Percentiles rank a stretch among this genome's conserved stretches.
phyloP scores from a whole-genome alignment of 2,797 vertebrate genomes.

The Coilia nasus region DNA sequence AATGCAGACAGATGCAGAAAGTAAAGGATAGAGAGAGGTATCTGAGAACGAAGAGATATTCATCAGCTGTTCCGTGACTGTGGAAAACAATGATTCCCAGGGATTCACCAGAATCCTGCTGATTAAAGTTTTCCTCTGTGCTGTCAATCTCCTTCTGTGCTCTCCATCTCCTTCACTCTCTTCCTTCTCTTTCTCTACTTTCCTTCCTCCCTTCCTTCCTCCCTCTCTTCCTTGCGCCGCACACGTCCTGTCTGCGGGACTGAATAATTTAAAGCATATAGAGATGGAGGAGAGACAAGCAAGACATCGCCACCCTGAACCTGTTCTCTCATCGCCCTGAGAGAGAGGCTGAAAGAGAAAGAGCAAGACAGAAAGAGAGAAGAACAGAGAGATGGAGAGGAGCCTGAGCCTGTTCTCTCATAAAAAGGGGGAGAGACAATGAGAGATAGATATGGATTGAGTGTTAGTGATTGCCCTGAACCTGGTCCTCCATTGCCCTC shows the following conservation, averaged over 20 bases:
- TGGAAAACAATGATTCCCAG: not conserved
- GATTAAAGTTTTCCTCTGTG: not conserved
- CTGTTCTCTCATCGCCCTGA: not conserved
- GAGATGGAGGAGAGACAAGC: not conserved
- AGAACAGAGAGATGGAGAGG: conserved; percentile 4
- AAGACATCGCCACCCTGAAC: not conserved
- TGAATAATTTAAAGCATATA: conserved; percentile 5
- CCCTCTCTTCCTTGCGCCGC: not conserved
- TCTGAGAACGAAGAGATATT: not conserved
- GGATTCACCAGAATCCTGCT: not conserved
- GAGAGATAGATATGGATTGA: too few species aligned
- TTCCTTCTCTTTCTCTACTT: not conserved
- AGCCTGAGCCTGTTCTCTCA: too few species aligned
- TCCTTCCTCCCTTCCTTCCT: too few species aligned
- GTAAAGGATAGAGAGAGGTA: not conserved
- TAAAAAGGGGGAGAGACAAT: conserved; percentile 12
- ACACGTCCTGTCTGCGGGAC: conserved; percentile 8
- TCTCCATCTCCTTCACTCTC: not conserved
- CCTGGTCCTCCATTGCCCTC: too few species aligned
- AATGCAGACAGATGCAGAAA: not conserved
- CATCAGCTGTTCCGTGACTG: not conserved
- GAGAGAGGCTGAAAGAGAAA: not conserved
- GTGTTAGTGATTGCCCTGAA: too few species aligned
- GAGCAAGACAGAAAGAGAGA: not conserved
- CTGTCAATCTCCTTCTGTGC: not conserved